Base-by-base conservation (phyloP, 1,140 invertebrate species). In the Chrysopa pallens region DNA sequence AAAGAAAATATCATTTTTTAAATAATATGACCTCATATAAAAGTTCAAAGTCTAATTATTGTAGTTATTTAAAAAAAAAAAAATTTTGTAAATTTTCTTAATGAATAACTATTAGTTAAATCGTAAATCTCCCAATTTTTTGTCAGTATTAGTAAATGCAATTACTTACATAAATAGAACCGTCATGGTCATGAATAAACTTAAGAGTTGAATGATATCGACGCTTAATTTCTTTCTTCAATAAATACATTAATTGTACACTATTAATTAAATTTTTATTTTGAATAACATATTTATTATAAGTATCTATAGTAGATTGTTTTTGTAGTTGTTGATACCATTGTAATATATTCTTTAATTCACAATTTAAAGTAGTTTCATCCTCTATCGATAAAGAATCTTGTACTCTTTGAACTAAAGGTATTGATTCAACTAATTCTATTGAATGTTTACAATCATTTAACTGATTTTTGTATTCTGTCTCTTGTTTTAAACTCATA, bases 401-500 rank as follows among this genome's bases (percentile, higher is more conserved):
- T 33, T 23, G 17, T 27, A 50, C 35, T 29, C 36, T 9, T 14
- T 38, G 43, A 33, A 52, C 39, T 42, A 46, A 42, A 40, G 8
- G 11, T 29, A 15, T 41, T 49, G 15, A 14, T 31, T 41, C 17
- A 33, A 31, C 46, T 41, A 23, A 23, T 33, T 40, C 17, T 37
- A 50, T 50, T 36, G 59, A 51, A 23, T 67, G 38, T 43, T 50
- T 49, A 38, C 53, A 53, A 44, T 62, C 52, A 43, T 63, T 58
- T 1, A 73, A 43, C 58, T 71, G 70, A 14, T 68, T 44, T 39
- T 53, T 56, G 8, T 77, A 46, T 39, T 54, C 44, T 1, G 53
- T 47, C 50, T 73, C 69, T 52, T 77, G 73, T 6, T 48, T 47
- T 50, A 70, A 63, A 54, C 75, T 75, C 3, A 83, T 47, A 50